Evolutionary conservation across 1,140 invertebrate species (phyloP).

Genomic region (Cydia splendana): DNA sequence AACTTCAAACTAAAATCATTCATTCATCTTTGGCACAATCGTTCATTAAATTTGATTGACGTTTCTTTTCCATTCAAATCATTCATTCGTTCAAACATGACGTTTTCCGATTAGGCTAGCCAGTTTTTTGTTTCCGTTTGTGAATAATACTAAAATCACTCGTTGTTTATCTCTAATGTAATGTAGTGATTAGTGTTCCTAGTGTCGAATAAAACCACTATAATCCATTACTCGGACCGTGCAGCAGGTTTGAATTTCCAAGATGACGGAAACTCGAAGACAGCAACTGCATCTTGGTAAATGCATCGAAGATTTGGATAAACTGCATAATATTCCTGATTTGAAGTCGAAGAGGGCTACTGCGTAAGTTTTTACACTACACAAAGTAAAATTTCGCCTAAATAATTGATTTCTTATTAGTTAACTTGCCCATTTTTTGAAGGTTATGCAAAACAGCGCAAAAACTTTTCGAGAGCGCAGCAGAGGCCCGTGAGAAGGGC

Average conservation of each 20-base stretch:
- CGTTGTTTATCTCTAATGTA: conserved; percentile 65
- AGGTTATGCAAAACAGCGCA: conserved; percentile 81
- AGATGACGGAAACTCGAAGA: conserved; percentile 76
- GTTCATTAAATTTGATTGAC: background rate
- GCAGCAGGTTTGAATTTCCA: conserved; percentile 47
- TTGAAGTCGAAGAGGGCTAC: conserved; percentile 75
- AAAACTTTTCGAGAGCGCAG: conserved; percentile 81
- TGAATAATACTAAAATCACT: conserved; percentile 55
- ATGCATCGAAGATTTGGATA: conserved; percentile 79
- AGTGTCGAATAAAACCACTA: conserved; percentile 34
- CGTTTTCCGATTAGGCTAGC: conserved; percentile 60
- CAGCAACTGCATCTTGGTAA: conserved; percentile 79
- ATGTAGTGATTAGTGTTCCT: conserved; percentile 60
- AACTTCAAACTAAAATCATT: background rate
- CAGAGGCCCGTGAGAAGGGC: conserved; percentile 76
- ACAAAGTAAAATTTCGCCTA: conserved; percentile 24
- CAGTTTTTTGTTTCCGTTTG: conserved; percentile 65
- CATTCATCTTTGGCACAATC: background rate
- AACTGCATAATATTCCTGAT: conserved; percentile 77
- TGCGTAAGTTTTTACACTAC: conserved; percentile 65
- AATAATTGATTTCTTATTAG: conserved; percentile 10
- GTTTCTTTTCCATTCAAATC: conserved; percentile 20
- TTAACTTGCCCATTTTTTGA: conserved; percentile 39
- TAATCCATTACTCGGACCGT: conserved; percentile 41
- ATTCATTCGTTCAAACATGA: conserved; percentile 50